Base-by-base conservation (phyloP, 1,140 invertebrate genomes). In the Delia radicum region DNA sequence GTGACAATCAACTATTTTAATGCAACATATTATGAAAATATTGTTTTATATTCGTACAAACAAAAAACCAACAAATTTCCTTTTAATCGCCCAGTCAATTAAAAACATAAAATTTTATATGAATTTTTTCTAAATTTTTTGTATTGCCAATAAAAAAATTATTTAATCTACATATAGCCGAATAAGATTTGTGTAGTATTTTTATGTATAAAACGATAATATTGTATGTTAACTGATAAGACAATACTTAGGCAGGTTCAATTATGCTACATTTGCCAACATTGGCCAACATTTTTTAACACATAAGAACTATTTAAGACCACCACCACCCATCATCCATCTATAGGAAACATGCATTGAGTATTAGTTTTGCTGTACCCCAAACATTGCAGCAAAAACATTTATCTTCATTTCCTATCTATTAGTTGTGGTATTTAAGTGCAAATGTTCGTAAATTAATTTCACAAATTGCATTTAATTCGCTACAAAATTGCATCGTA, bases 361-460 rank as follows among this genome's bases (percentile, higher is more conserved):
- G 48, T 55, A 7, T 18, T 21, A 42, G 1, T 21, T 55, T 18
- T 7, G 18, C 4, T 15, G n/a, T 55, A 55, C 4, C 18, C 48
- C 15, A 48, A n/a, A 18, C 46, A 7, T 5, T 6, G 18, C 21
- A 8, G 4, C 48, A 21, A 21, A 55, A 33, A 26, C 65, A 69
- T 69, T 69, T 69, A 69, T 69, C 65, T 33, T 7, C 29, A 69
- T 69, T 69, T 69, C 65, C 65, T 69, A 33, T 69, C 65, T 69
- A 69, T 69, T 69, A 69, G 65, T 33, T 69, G 48, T 48, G 72
- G 29, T 61, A 73, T 69, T 61, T 55, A 55, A 73, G 72, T 73
- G 72, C 72, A 73, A 73, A 73, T 73, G 72, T 73, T 55, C 72
- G 72, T 73, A 73, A 73, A 73, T 73, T 73, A 73, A 73, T 73